Evolutionary conservation across 1,140 invertebrate species (phyloP).

Genomic region (Uloborus diversus): DNA sequence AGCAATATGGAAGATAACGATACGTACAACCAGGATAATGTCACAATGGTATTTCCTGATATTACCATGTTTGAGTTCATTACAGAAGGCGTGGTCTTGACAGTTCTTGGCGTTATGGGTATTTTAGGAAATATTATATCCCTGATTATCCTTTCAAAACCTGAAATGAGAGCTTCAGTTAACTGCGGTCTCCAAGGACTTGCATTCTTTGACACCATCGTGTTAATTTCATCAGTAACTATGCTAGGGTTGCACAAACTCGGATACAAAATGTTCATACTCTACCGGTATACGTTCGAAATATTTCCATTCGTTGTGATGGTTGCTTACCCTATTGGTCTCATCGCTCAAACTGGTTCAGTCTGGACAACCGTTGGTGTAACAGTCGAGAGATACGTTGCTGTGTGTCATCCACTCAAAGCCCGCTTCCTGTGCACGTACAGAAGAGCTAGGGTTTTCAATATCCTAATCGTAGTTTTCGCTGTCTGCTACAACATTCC

Average conservation of each 20-base stretch:
- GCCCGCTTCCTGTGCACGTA: constrained; percentile 91
- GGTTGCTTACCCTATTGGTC: constrained; percentile 84
- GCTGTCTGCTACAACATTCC: constrained; percentile 89
- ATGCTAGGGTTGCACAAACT: constrained; percentile 45
- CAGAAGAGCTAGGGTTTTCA: constrained; percentile 84
- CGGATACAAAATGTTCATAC: constrained; percentile 18
- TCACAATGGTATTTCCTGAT: constrained; percentile 14
- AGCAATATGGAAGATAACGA: constrained; percentile 25
- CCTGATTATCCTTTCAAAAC: constrained; percentile 35
- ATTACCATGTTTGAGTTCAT: constrained; percentile 43
- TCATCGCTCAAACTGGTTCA: constrained; percentile 88
- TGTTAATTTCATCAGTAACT: constrained; percentile 28
- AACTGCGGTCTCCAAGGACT: constrained; percentile 53
- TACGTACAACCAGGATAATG: constrained; percentile 11
- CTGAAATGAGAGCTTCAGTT: constrained; percentile 42
- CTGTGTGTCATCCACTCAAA: constrained; percentile 91
- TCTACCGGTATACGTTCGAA: constrained; percentile 35
- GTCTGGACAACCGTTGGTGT: constrained; percentile 95
- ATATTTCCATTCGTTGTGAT: constrained; percentile 71
- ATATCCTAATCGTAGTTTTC: constrained; percentile 81
- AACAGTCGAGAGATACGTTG: constrained; percentile 94
- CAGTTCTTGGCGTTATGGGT: constrained; percentile 24
- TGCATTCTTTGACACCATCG: constrained; percentile 48
- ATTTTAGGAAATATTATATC: constrained; percentile 44
- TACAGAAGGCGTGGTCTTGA: constrained; percentile 27